phyloP scores from a whole-genome alignment of 2,113 vertebrate genomes.

The Anas platyrhynchos region DNA sequence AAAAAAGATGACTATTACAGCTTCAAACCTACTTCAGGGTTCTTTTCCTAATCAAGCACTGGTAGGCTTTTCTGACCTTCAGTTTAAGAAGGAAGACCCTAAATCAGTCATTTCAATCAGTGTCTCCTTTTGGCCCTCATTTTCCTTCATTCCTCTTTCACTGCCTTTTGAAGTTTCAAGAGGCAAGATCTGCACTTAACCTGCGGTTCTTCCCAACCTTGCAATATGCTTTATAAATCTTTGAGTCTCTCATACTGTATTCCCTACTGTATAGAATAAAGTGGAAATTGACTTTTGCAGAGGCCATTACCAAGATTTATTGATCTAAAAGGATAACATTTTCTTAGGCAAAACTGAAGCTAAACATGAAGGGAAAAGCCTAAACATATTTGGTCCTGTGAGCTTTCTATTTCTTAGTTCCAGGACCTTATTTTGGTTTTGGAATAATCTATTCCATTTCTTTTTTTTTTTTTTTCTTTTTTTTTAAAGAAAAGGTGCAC shows the following conservation, averaged over 20 bases:
- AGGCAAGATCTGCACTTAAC: conserved; percentile 26
- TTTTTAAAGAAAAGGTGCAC: no score
- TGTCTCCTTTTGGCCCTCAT: neutral
- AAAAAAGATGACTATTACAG: neutral
- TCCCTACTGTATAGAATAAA: conserved; percentile 60
- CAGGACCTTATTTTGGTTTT: conserved; percentile 31
- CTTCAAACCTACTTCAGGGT: neutral
- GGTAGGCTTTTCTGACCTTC: neutral
- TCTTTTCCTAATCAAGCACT: neutral
- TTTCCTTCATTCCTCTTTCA: conserved; percentile 3
- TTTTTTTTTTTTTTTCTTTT: neutral
- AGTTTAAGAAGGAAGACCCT: neutral
- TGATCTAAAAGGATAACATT: conserved; percentile 43
- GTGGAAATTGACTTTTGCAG: conserved; percentile 54
- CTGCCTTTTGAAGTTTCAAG: conserved; percentile 40
- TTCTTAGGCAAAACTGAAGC: conserved; percentile 44
- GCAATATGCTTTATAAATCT: conserved; percentile 41
- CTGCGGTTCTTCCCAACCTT: neutral
- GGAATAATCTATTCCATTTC: conserved; percentile 47
- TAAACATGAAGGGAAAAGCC: conserved; percentile 47
- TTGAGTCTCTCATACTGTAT: conserved; percentile 34
- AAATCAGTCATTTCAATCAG: neutral
- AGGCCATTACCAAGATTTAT: conserved; percentile 45
- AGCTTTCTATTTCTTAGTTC: conserved; percentile 30
- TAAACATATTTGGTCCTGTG: conserved; percentile 46